These are phyloP conservation scores for Drosophila pullipes DNA, from an alignment of 2,888 invertebrate genomes.

Conservation along the genomic window DNA sequence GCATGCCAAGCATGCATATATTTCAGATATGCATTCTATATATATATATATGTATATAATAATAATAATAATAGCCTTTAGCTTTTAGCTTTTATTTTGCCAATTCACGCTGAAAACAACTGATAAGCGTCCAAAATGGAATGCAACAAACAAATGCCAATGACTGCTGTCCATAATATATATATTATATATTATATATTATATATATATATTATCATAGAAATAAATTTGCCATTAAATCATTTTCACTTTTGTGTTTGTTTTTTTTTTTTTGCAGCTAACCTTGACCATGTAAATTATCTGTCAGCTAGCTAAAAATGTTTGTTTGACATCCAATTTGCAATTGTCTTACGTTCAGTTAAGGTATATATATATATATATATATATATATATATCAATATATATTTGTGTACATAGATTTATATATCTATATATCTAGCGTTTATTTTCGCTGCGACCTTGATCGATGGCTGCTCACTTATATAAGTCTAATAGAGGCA, in stretches of 20 bases:
- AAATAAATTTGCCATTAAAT: slow-evolving; percentile 34
- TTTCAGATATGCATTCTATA: slow-evolving; percentile 41
- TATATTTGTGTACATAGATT: slow-evolving; percentile 13
- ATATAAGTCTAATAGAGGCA: slow-evolving; percentile 46
- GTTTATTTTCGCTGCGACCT: slow-evolving; percentile 60
- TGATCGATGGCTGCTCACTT: slow-evolving; percentile 55
- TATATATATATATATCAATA: slow-evolving; percentile 10
- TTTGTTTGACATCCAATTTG: slow-evolving; percentile 9
- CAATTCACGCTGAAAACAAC: slow-evolving; percentile 33
- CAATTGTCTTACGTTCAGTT: slow-evolving; percentile 21
- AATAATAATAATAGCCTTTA: slow-evolving; percentile 11
- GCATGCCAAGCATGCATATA: slow-evolving; percentile 37
- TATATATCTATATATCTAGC: slow-evolving; percentile 26
- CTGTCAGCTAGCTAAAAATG: slow-evolving; percentile 13
- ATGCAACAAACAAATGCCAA: slow-evolving; percentile 49
- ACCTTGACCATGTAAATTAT: slow-evolving; percentile 50
- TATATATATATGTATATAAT: slow-evolving; percentile 9
- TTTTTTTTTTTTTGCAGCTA: slow-evolving; percentile 29
- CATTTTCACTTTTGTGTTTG: slow-evolving; percentile 59
- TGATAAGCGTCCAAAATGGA: slow-evolving; percentile 49
- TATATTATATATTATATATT: too few relatives aligned
- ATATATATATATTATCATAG: background rate
- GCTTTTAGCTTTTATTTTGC: slow-evolving; percentile 43
- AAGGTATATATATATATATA: slow-evolving; percentile 13
- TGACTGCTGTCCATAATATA: slow-evolving; percentile 40